phyloP scores from a whole-genome alignment of 2,888 invertebrate genomes.

The Drosophila nigricruria region DNA sequence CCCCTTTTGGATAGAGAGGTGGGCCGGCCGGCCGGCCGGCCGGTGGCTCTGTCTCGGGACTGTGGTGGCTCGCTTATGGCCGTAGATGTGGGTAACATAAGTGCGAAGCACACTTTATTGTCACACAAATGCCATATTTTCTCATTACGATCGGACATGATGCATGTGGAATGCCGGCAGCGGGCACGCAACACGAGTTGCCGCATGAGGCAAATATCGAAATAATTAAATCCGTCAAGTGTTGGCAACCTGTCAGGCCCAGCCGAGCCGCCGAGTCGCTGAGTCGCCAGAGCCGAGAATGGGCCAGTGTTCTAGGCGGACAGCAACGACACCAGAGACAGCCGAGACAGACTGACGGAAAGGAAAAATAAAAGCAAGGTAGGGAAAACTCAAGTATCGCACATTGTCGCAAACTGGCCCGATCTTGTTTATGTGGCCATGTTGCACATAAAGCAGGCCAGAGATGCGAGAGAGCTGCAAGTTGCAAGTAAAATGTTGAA shows the following conservation, averaged over 20 bases:
- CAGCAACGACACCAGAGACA: neutral
- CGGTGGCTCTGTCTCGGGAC: neutral
- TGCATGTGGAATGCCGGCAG: constrained; percentile 82
- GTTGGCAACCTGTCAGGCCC: constrained; percentile 78
- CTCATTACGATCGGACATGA: constrained; percentile 85
- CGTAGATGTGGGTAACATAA: constrained; percentile 80
- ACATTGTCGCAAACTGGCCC: constrained; percentile 52
- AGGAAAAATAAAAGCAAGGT: constrained; percentile 15
- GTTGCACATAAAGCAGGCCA: constrained; percentile 78
- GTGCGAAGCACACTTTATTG: constrained; percentile 85
- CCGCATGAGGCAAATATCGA: constrained; percentile 70
- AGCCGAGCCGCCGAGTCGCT: neutral
- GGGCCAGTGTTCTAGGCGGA: constrained; percentile 30
- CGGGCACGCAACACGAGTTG: constrained; percentile 75
- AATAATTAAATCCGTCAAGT: constrained; percentile 85
- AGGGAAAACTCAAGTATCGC: constrained; percentile 52
- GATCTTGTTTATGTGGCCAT: constrained; percentile 78
- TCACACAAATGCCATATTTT: constrained; percentile 85
- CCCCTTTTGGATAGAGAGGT: constrained; percentile 26
- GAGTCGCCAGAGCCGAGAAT: no score
- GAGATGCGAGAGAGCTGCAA: constrained; percentile 21
- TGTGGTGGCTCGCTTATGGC: no score
- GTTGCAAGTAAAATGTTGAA: constrained; percentile 25
- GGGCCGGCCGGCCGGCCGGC: constrained; percentile 1
- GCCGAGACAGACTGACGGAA: constrained; percentile 9